A percentile compares a stretch with the other conserved stretches of the same genome.
These are phyloP conservation scores for Bubalus kerabau DNA, from an alignment of 2,113 vertebrate species.

Conservation along the genomic window DNA sequence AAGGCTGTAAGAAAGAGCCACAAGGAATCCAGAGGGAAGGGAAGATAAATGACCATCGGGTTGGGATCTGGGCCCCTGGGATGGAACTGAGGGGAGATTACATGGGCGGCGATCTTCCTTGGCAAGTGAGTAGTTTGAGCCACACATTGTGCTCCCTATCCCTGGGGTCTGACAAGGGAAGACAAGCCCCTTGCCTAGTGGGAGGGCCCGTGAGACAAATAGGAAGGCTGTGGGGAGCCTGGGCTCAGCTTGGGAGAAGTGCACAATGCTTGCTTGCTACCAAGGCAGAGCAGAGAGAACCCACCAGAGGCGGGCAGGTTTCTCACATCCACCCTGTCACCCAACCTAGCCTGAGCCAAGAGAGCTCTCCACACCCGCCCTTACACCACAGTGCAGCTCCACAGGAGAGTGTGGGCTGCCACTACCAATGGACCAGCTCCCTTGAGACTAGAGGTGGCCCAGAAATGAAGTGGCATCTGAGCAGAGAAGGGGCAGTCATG, in stretches of 20 bases:
- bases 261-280: neutral
- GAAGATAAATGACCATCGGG: neutral
- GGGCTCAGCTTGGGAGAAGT: neutral
- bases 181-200: neutral
- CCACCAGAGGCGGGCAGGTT: neutral
- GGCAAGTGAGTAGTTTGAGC: neutral
- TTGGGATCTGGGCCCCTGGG: neutral
- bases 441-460: neutral
- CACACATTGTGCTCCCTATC: neutral
- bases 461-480: neutral
- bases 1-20: neutral
- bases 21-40: neutral
- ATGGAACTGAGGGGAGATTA: neutral
- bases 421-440: neutral
- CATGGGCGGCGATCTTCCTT: neutral
- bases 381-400: neutral
- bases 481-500: neutral
- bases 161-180: neutral
- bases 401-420: neutral
- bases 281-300: neutral
- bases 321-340: neutral
- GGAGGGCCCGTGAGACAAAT: rapidly evolving
- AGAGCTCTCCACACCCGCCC: neutral
- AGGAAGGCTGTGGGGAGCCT: neutral
- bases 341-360: neutral